These are phyloP conservation scores for Ptychobarbus kaznakovi DNA, from an alignment of 2,797 vertebrate genomes.

Conservation along the genomic window DNA sequence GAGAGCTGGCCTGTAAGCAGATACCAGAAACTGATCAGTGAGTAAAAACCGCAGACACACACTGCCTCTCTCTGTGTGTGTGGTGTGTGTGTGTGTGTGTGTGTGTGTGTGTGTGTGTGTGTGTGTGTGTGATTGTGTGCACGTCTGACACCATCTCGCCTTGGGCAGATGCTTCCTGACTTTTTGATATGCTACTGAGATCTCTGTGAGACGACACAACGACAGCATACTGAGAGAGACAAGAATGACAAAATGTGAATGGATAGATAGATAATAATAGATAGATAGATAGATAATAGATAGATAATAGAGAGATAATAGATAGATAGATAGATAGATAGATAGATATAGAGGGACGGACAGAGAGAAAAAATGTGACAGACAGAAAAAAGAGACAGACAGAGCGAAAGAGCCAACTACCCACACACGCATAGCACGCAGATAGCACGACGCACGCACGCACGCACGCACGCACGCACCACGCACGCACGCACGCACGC, in stretches of 20 bases:
- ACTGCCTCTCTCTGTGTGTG: not conserved
- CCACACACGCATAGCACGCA: no score
- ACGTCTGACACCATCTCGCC: slow-evolving; percentile 26
- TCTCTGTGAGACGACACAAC: slow-evolving; percentile 38
- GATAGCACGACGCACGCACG: no score
- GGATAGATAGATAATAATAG: not conserved
- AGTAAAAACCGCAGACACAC: slow-evolving; percentile 6
- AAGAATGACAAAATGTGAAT: not conserved
- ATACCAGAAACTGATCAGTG: slow-evolving; percentile 28
- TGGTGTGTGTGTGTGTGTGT: not conserved
- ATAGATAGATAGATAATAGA: not conserved
- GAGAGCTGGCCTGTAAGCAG: slow-evolving; percentile 24
- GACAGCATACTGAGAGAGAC: slow-evolving; percentile 22
- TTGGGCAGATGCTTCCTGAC: slow-evolving; percentile 35
- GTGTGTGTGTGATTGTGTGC: not conserved
- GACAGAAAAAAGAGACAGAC: rapidly evolving
- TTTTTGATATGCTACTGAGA: slow-evolving; percentile 60
- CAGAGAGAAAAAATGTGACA: not conserved
- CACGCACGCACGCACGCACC: no score
- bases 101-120: not conserved
- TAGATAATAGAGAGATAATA: rapidly evolving
- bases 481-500: no score
- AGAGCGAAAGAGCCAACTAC: no score
- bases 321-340: rapidly evolving
- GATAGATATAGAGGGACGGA: rapidly evolving